These are phyloP conservation scores for Himalopsyche phryganea DNA, from an alignment of 1,140 invertebrate genomes.

Conservation along the genomic window DNA sequence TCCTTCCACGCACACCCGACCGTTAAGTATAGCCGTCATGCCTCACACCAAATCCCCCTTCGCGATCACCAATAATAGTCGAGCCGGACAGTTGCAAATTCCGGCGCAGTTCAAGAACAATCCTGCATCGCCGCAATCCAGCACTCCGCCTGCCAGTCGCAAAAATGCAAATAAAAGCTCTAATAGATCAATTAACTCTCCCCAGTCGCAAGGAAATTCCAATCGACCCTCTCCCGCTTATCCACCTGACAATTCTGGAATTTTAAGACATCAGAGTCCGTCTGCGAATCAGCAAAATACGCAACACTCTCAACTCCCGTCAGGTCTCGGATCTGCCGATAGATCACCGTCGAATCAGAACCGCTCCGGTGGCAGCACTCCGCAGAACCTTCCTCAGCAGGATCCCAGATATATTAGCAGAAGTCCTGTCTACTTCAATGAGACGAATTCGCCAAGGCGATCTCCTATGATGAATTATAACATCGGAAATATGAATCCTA, in stretches of 20 bases:
- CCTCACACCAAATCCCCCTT: constrained; percentile 40
- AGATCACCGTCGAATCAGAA: constrained; percentile 22
- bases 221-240: constrained; percentile 10
- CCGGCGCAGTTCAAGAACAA: constrained; percentile 43
- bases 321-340: constrained; percentile 15
- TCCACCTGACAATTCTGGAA: neutral
- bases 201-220: neutral
- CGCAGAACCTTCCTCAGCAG: constrained; percentile 38
- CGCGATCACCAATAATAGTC: constrained; percentile 33
- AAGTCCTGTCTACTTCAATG: constrained; percentile 47
- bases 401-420: constrained; percentile 40
- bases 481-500: constrained; percentile 52
- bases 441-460: constrained; percentile 45
- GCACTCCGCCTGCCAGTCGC: constrained; percentile 7
- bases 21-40: constrained; percentile 32
- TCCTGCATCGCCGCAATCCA: constrained; percentile 22
- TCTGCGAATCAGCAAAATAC: neutral
- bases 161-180: constrained; percentile 22
- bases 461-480: constrained; percentile 52
- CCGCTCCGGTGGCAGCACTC: constrained; percentile 40
- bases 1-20: constrained; percentile 39
- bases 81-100: constrained; percentile 42
- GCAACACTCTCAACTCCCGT: constrained; percentile 1
- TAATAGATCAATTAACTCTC: constrained; percentile 17
- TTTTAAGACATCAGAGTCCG: neutral